A percentile compares a stretch with the other conserved stretches of the same genome.
Evolutionary conservation across 2,797 vertebrate species (phyloP).

Genomic region (Betta splendens): DNA sequence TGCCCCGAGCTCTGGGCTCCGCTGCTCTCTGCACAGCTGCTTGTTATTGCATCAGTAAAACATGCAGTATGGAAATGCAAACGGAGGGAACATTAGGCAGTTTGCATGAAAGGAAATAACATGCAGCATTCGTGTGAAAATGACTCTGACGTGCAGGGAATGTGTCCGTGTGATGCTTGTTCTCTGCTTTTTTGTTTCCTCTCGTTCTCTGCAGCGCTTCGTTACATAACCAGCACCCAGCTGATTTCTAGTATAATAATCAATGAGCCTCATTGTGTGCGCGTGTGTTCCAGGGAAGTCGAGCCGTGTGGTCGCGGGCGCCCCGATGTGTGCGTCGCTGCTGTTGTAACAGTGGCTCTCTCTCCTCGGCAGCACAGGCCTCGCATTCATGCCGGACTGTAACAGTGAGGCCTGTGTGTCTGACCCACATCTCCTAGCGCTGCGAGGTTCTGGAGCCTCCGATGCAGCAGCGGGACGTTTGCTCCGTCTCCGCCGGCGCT

Average conservation of each 20-base stretch:
- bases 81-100: neutral
- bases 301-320: conserved; percentile 42
- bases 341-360: conserved; percentile 35
- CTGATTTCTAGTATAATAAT: conserved; percentile 70
- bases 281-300: conserved; percentile 20
- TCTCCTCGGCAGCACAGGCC: conserved; percentile 38
- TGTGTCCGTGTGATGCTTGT: conserved; percentile 11
- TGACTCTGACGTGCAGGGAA: conserved; percentile 27
- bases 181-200: neutral
- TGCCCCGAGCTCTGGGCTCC: conserved; percentile 22
- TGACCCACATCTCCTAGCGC: conserved; percentile 24
- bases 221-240: conserved; percentile 72
- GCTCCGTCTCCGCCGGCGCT: conserved; percentile 18
- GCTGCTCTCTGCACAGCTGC: conserved; percentile 8
- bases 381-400: conserved; percentile 55
- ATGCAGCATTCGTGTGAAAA: conserved; percentile 10
- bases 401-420: conserved; percentile 48
- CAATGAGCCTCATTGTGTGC: conserved; percentile 63
- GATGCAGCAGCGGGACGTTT: conserved; percentile 17
- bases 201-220: too few species aligned
- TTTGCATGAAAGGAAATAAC: neutral
- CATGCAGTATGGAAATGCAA: too few species aligned
- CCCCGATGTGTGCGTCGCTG: conserved; percentile 28
- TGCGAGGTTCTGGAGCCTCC: conserved; percentile 10
- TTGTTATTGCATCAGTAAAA: conserved; percentile 7